Percentiles rank a stretch among this genome's conserved stretches.
Evolutionary conservation across 2,797 vertebrate species (phyloP).

Genomic region (Spondyliosoma cantharus): DNA sequence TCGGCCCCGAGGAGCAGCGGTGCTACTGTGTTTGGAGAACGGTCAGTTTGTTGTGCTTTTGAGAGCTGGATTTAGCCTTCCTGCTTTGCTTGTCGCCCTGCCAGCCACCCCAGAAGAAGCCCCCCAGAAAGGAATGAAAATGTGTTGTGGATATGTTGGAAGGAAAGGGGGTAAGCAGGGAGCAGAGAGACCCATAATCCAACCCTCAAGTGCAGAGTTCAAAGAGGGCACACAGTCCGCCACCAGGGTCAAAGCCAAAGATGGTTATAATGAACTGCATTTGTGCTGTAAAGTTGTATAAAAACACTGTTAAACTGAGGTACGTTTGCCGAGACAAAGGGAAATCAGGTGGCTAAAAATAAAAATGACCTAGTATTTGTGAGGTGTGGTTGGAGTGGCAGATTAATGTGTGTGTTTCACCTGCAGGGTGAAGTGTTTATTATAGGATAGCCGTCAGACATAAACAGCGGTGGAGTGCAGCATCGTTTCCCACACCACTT

Average conservation of each 20-base stretch:
- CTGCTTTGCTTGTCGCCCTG: constrained; percentile 79
- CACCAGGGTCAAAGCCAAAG: constrained; percentile 9
- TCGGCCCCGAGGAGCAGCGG: constrained; percentile 54
- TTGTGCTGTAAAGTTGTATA: constrained; percentile 8
- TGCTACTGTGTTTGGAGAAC: constrained; percentile 72
- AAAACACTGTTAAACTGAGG: constrained; percentile 5
- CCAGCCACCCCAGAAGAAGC: constrained; percentile 66
- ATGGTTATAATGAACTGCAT: constrained; percentile 23
- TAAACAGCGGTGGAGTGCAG: constrained; percentile 28
- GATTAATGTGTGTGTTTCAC: constrained; percentile 56
- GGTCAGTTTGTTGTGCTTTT: constrained; percentile 78
- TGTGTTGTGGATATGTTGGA: constrained; percentile 66
- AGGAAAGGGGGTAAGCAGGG: constrained; percentile 16
- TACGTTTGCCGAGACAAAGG: constrained; percentile 7
- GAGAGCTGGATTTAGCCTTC: constrained; percentile 78
- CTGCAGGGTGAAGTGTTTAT: constrained; percentile 56
- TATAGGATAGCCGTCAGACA: constrained; percentile 52
- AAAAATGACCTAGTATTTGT: constrained; percentile 9
- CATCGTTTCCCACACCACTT: neutral
- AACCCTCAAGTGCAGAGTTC: constrained; percentile 25
- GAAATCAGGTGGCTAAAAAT: constrained; percentile 6
- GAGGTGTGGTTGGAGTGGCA: constrained; percentile 45
- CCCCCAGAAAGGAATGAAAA: constrained; percentile 73
- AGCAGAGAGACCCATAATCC: constrained; percentile 29
- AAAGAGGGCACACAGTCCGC: constrained; percentile 29